These are phyloP conservation scores for Zaprionus davidi DNA, from an alignment of 1,140 invertebrate genomes.

Conservation along the genomic window DNA sequence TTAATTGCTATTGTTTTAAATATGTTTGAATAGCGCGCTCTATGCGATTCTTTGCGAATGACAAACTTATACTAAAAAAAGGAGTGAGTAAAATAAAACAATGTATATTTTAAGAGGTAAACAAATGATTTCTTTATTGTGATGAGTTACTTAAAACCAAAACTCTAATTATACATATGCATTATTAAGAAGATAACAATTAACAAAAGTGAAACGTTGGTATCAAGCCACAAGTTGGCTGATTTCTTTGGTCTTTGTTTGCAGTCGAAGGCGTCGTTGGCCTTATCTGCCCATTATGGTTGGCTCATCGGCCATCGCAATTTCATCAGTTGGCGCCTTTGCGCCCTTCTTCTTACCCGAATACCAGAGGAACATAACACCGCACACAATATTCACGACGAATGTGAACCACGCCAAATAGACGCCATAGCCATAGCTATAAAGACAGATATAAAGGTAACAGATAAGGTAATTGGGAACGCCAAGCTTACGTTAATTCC, in stretches of 20 bases:
- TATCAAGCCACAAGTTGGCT: conserved; percentile 34
- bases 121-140: conserved; percentile 60
- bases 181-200: conserved; percentile 71
- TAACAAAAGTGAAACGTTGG: conserved; percentile 70
- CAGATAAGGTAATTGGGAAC: neutral
- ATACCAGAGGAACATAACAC: conserved; percentile 90
- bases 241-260: conserved; percentile 74
- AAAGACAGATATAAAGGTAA: conserved; percentile 3
- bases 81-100: neutral
- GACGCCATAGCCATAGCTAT: conserved; percentile 90
- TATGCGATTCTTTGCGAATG: neutral
- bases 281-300: conserved; percentile 91
- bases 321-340: conserved; percentile 90
- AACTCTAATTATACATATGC: conserved; percentile 47
- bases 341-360: conserved; percentile 93
- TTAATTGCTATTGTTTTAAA: neutral
- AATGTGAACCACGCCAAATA: conserved; percentile 93
- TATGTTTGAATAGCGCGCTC: neutral
- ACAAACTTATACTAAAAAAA: neutral
- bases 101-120: conserved; percentile 23
- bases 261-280: neutral
- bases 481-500: conserved; percentile 85
- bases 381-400: conserved; percentile 88
- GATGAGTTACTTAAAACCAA: conserved; percentile 49
- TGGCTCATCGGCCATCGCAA: conserved; percentile 93